phyloP scores from a whole-genome alignment of 2,888 invertebrate genomes.

The Fissipunctia ypsillon region DNA sequence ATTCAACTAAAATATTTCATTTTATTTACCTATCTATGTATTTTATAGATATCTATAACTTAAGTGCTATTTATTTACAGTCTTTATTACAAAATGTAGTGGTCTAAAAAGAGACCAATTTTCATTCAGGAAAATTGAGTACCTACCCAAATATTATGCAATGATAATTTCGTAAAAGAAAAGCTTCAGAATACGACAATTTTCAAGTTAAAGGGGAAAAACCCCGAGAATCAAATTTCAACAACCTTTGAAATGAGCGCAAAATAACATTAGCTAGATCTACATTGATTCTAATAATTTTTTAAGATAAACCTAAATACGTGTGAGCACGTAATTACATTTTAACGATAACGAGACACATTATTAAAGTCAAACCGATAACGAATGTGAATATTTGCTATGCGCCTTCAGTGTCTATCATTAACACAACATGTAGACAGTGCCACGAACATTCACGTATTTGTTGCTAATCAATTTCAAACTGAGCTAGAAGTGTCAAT shows the following conservation, averaged over 20 bases:
- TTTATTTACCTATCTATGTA: too few relatives aligned
- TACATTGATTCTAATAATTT: constrained; percentile 55
- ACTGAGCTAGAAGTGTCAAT: constrained; percentile 58
- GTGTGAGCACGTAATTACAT: constrained; percentile 69
- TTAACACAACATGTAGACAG: constrained; percentile 55
- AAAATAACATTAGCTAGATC: constrained; percentile 21
- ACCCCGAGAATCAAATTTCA: neutral
- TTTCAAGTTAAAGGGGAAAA: neutral
- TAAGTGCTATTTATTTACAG: neutral
- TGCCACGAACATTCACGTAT: constrained; percentile 60
- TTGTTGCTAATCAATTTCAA: constrained; percentile 46
- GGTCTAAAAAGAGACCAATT: neutral
- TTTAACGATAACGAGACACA: constrained; percentile 78
- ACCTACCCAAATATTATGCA: neutral
- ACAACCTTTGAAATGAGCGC: neutral
- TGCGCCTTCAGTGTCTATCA: constrained; percentile 57
- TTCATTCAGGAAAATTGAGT: neutral
- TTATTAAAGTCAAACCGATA: constrained; percentile 81
- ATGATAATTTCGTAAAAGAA: neutral
- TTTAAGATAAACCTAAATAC: constrained; percentile 58
- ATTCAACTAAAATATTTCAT: too few relatives aligned
- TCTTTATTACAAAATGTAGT: neutral
- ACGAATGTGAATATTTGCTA: constrained; percentile 69
- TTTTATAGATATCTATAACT: neutral
- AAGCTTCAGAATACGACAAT: neutral